phyloP scores from a whole-genome alignment of 1,140 invertebrate species.

The Steinernema feltiae region DNA sequence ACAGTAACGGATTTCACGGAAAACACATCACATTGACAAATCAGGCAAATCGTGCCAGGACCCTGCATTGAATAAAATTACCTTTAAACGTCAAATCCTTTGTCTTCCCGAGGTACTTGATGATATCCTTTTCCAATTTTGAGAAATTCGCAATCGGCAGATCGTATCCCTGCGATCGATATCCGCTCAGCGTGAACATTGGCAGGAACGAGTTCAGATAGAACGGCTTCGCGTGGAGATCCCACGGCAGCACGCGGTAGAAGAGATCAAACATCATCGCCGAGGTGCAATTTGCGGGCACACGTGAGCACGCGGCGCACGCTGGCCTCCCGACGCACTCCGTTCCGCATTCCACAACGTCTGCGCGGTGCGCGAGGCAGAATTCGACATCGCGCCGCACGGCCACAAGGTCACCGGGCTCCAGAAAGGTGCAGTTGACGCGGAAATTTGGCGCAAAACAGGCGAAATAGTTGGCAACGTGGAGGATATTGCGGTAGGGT shows the following conservation, averaged over 20 bases:
- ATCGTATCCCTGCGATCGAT: slow-evolving; percentile 17
- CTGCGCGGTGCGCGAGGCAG: slow-evolving; percentile 6
- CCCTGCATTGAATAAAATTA: too few relatives aligned
- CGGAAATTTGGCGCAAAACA: slow-evolving; percentile 43
- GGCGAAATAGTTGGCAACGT: slow-evolving; percentile 48
- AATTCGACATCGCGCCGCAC: slow-evolving; percentile 18
- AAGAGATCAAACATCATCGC: slow-evolving; percentile 57
- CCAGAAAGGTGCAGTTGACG: slow-evolving; percentile 48
- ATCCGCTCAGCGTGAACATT: slow-evolving; percentile 41
- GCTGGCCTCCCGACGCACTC: neutral
- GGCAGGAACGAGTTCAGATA: slow-evolving; percentile 52
- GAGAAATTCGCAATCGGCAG: slow-evolving; percentile 27
- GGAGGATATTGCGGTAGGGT: slow-evolving; percentile 50
- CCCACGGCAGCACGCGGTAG: slow-evolving; percentile 53
- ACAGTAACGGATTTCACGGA: too few relatives aligned
- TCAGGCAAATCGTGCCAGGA: too few relatives aligned
- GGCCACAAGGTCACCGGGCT: slow-evolving; percentile 4
- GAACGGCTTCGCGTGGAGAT: slow-evolving; percentile 42
- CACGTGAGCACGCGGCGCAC: slow-evolving; percentile 21
- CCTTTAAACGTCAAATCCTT: slow-evolving; percentile 29
- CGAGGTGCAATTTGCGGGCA: slow-evolving; percentile 46
- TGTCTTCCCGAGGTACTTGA: slow-evolving; percentile 23
- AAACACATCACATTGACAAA: neutral
- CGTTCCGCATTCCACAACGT: slow-evolving; percentile 24
- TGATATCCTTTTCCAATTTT: slow-evolving; percentile 19